A percentile compares a stretch with the other conserved stretches of the same genome.
Conservation (phyloP, 2,113 vertebrate genomes). For the Psammodynastes pulverulentus region DNA sequence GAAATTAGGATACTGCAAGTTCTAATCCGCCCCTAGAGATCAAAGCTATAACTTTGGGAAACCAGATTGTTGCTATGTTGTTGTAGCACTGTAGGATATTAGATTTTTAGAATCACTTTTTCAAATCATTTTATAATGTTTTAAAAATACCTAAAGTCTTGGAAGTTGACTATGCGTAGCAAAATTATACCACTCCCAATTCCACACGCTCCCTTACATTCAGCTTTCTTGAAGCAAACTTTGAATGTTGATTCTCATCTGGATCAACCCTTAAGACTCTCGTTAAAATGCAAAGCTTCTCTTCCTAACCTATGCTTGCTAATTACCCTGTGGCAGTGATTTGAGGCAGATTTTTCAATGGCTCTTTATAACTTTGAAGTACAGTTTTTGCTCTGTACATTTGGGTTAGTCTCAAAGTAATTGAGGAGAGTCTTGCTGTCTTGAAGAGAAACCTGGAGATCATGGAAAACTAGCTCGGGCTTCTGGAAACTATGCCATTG, state of each 20-base stretch:
- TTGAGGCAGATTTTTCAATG: neutral
- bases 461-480: conserved; percentile 93
- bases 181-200: neutral
- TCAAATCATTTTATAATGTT: neutral
- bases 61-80: neutral
- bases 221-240: neutral
- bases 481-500: conserved; percentile 95
- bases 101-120: neutral
- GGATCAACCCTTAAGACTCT: neutral
- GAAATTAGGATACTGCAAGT: neutral
- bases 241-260: neutral
- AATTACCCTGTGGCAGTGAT: neutral
- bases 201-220: neutral
- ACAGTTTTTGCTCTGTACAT: neutral
- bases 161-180: neutral
- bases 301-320: neutral
- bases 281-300: neutral
- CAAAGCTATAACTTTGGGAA: neutral
- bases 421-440: conserved; percentile 76
- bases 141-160: neutral
- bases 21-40: neutral
- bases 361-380: neutral
- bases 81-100: neutral
- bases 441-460: conserved; percentile 97
- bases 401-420: neutral